A percentile compares a stretch with the other conserved stretches of the same genome.
These are phyloP conservation scores for Chrysochloris asiatica DNA, from an alignment of 2,113 vertebrate species.

Conservation along the genomic window DNA sequence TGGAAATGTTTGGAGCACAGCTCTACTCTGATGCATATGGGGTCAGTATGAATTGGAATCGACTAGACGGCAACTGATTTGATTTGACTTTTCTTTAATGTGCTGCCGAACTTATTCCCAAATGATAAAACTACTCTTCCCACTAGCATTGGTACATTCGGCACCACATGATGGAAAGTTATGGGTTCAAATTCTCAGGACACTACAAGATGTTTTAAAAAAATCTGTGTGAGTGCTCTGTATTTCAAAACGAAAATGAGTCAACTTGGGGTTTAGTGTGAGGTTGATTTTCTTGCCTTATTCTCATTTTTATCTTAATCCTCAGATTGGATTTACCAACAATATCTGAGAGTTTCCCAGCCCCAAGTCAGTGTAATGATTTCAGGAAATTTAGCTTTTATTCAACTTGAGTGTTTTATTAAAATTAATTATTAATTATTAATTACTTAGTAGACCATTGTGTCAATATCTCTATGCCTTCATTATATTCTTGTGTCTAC, in stretches of 20 bases:
- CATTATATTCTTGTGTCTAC: neutral
- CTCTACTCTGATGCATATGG: too few species aligned
- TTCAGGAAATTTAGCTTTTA: conserved; percentile 27
- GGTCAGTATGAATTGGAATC: too few species aligned
- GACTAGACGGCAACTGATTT: too few species aligned
- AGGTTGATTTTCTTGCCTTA: neutral
- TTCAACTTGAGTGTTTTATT: neutral
- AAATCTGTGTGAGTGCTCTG: too few species aligned
- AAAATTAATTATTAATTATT: neutral
- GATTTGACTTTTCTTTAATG: neutral
- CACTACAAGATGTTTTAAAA: too few species aligned
- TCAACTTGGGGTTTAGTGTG: neutral
- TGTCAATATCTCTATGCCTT: neutral
- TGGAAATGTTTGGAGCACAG: too few species aligned
- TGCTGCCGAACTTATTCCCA: neutral
- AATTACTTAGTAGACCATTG: neutral
- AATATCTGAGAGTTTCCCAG: neutral
- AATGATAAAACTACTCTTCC: neutral
- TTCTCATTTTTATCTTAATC: neutral
- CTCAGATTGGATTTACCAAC: neutral
- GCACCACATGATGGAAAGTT: neutral
- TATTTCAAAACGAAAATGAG: too few species aligned
- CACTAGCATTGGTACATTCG: neutral
- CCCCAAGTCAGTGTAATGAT: neutral
- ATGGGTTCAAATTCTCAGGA: too few species aligned